Conservation (phyloP, 2,797 vertebrate species). For the Chromobotia macracanthus region DNA sequence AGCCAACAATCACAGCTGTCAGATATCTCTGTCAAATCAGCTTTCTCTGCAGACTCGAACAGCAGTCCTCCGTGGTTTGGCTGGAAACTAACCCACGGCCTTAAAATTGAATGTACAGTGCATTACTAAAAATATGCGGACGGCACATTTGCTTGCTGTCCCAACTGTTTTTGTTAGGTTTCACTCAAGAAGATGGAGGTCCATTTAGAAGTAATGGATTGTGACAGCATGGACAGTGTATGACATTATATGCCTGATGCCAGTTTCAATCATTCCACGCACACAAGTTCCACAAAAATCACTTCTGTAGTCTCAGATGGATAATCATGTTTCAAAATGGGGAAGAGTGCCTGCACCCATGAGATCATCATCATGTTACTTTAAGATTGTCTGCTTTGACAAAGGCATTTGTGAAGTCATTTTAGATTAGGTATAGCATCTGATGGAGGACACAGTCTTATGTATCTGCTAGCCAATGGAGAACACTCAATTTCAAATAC, state of each 20-base stretch:
- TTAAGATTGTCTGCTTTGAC: constrained; percentile 53
- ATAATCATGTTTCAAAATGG: constrained; percentile 50
- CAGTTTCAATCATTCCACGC: constrained; percentile 67
- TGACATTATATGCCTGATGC: constrained; percentile 63
- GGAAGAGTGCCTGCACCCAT: constrained; percentile 43
- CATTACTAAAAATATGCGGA: constrained; percentile 58
- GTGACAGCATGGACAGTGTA: constrained; percentile 68
- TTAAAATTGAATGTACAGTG: constrained; percentile 57
- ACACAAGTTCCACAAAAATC: constrained; percentile 56
- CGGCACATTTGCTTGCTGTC: constrained; percentile 59
- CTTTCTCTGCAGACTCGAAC: constrained; percentile 49
- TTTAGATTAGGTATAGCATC: constrained; percentile 51
- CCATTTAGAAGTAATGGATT: constrained; percentile 65
- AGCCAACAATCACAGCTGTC: constrained; percentile 61
- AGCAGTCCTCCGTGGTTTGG: constrained; percentile 35
- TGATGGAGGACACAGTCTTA: constrained; percentile 30
- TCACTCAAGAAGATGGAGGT: constrained; percentile 63
- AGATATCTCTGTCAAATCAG: constrained; percentile 58
- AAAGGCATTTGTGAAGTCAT: constrained; percentile 57
- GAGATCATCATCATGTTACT: constrained; percentile 52
- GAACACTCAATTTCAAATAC: not conserved
- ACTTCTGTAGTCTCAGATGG: constrained; percentile 46
- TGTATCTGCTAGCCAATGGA: constrained; percentile 13
- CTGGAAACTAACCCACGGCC: constrained; percentile 42
- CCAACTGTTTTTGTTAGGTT: constrained; percentile 59